Conservation (phyloP, 1,140 invertebrate genomes). For the Amyelois transitella region DNA sequence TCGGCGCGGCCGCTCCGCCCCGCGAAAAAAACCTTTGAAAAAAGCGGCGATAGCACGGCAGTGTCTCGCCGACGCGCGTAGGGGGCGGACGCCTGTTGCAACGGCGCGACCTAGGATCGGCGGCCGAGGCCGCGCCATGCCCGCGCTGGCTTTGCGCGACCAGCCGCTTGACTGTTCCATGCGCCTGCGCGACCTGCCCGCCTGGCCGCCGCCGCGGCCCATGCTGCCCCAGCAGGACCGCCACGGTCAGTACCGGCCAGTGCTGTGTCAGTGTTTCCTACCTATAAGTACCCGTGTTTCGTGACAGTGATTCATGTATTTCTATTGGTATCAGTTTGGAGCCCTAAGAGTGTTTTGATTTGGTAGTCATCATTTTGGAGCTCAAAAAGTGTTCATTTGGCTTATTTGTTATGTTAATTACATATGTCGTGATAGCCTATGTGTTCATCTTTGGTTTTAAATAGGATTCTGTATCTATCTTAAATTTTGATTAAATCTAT, state of each 20-base stretch:
- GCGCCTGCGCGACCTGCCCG: constrained; percentile 61
- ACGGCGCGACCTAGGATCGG: constrained; percentile 58
- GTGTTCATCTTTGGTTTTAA: background rate
- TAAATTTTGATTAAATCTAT: too few species aligned
- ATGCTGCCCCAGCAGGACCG: constrained; percentile 24
- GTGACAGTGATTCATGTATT: background rate
- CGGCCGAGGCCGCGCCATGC: constrained; percentile 67
- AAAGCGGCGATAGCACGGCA: constrained; percentile 53
- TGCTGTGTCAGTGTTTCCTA: constrained; percentile 10
- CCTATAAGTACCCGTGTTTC: background rate
- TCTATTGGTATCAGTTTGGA: background rate
- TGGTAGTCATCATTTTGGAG: background rate
- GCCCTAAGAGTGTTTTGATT: background rate
- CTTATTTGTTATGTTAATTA: background rate
- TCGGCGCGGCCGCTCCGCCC: constrained; percentile 21
- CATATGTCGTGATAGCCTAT: background rate
- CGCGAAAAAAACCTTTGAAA: constrained; percentile 51
- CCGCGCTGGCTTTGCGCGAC: constrained; percentile 68
- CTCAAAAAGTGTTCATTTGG: background rate
- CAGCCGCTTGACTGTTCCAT: constrained; percentile 70
- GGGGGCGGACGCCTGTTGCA: constrained; percentile 56
- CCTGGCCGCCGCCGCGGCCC: constrained; percentile 56
- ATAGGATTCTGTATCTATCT: too few species aligned
- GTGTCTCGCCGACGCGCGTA: constrained; percentile 58
- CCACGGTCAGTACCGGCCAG: constrained; percentile 52